phyloP scores from a whole-genome alignment of 1,140 invertebrate species.

The Platyscapa corneri region DNA sequence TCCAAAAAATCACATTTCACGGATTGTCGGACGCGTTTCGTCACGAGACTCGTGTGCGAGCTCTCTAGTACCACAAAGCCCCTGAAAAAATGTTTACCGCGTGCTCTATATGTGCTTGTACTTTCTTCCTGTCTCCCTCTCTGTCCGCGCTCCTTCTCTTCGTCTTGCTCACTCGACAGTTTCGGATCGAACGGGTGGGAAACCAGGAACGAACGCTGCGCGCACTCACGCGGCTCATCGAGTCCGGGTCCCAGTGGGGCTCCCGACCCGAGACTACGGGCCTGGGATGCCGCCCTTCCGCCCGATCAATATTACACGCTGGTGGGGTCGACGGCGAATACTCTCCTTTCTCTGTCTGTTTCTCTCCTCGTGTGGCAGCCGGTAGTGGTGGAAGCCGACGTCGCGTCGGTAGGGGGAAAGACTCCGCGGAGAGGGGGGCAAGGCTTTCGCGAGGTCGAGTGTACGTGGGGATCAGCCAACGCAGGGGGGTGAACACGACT shows the following conservation, averaged over 20 bases:
- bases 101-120: neutral
- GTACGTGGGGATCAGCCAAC: constrained; percentile 49
- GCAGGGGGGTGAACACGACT: neutral
- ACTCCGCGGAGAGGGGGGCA: constrained; percentile 46
- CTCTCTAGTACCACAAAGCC: neutral
- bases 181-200: neutral
- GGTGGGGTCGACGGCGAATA: constrained; percentile 65
- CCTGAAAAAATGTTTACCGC: constrained; percentile 37
- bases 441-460: constrained; percentile 57
- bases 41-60: neutral
- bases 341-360: constrained; percentile 33
- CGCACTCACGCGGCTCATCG: neutral
- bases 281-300: constrained; percentile 72
- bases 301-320: constrained; percentile 72
- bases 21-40: constrained; percentile 9
- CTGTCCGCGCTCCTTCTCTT: neutral
- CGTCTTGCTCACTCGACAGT: neutral
- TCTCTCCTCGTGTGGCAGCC: neutral
- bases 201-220: neutral
- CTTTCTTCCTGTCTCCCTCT: neutral
- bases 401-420: neutral
- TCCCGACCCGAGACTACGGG: constrained; percentile 59
- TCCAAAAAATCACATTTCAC: constrained; percentile 21
- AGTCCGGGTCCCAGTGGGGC: constrained; percentile 52
- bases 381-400: neutral